Evolutionary conservation across 2,113 vertebrate species (phyloP).

Genomic region (Nyctibius bracteatus): DNA sequence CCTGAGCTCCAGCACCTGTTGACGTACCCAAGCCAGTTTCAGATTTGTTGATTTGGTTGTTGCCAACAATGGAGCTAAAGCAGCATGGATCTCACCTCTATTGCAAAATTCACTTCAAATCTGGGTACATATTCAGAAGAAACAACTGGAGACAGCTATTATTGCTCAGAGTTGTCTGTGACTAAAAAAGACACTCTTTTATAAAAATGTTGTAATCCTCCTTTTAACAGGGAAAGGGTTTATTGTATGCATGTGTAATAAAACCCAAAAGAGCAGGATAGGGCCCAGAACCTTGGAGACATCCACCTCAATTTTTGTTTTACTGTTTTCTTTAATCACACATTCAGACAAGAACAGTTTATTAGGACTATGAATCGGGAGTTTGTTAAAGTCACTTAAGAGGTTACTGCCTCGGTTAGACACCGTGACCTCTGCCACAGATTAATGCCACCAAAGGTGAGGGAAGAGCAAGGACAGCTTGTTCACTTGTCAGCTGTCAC

Average conservation of each 20-base stretch:
- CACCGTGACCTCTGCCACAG: neutral
- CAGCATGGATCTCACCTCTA: neutral
- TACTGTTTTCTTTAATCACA: neutral
- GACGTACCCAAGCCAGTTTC: neutral
- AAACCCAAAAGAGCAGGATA: neutral
- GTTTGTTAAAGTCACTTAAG: neutral
- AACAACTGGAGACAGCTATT: neutral
- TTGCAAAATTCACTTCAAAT: neutral
- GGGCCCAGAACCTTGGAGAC: neutral
- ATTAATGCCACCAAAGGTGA: neutral
- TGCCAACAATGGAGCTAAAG: neutral
- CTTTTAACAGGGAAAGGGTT: neutral
- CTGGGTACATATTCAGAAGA: neutral
- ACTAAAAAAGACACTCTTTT: neutral
- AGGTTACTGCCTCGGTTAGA: neutral
- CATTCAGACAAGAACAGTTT: neutral
- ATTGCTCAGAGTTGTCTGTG: neutral
- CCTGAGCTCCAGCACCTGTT: neutral
- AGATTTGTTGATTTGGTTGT: neutral
- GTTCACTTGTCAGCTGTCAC: neutral
- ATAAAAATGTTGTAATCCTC: neutral
- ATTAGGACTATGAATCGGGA: neutral
- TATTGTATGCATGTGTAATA: neutral
- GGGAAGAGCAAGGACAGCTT: neutral
- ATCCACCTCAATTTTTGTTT: neutral